Evolutionary conservation across 2,113 vertebrate species (phyloP).

Genomic region (Scomber colias): DNA sequence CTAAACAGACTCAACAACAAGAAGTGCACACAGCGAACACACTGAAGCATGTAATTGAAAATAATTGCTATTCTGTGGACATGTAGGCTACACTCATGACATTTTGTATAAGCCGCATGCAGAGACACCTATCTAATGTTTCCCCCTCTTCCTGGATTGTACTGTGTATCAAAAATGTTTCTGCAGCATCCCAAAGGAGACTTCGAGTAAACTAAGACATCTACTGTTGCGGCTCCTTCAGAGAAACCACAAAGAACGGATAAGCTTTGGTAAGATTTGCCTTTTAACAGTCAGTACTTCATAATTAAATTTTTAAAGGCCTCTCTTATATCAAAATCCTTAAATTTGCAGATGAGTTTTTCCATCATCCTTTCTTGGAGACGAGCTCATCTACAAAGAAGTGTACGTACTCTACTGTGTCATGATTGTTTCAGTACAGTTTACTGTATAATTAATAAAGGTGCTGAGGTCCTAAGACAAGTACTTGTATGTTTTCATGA

Average conservation of each 20-base stretch:
- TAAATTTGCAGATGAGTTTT: conserved; percentile 90
- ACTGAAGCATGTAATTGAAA: conserved; percentile 6
- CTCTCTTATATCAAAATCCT: conserved; percentile 4
- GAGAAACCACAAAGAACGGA: conserved; percentile 91
- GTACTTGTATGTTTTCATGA: background rate
- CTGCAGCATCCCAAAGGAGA: conserved; percentile 94
- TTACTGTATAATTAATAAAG: background rate
- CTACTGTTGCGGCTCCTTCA: conserved; percentile 92
- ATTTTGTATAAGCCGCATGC: background rate
- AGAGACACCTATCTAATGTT: background rate
- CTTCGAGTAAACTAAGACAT: conserved; percentile 89
- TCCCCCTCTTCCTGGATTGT: background rate
- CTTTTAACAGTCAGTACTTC: background rate
- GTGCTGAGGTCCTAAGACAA: conserved; percentile 8
- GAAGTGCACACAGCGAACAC: conserved; percentile 22
- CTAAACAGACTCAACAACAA: background rate
- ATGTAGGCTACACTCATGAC: background rate
- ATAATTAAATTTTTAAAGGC: background rate
- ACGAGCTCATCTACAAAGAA: conserved; percentile 89
- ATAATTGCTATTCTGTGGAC: background rate
- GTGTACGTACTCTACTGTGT: conserved; percentile 84
- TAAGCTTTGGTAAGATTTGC: conserved; percentile 90
- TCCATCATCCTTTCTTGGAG: conserved; percentile 94
- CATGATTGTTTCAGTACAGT: background rate
- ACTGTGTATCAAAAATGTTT: background rate